Percentiles rank a stretch among this genome's conserved stretches.
phyloP scores from a whole-genome alignment of 2,888 invertebrate species.

The Cacoxenus indagator region DNA sequence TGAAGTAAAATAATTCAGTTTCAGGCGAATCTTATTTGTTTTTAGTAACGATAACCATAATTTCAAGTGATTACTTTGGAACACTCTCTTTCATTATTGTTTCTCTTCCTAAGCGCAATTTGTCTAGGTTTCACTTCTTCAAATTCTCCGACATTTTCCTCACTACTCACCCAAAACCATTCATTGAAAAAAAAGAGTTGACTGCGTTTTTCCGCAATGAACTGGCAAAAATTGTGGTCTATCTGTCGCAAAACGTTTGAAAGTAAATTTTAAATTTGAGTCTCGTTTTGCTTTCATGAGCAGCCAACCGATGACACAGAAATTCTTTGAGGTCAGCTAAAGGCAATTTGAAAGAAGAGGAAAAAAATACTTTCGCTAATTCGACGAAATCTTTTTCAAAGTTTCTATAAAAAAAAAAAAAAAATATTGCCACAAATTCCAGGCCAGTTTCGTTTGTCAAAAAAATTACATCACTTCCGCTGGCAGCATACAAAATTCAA shows the following conservation, averaged over 20 bases:
- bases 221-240: slow-evolving; percentile 2
- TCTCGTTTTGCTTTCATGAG: slow-evolving; percentile 56
- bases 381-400: not conserved
- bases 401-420: not conserved
- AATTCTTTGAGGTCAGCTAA: slow-evolving; percentile 16
- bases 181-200: not conserved
- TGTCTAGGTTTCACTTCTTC: not conserved
- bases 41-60: too few relatives aligned
- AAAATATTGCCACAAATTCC: not conserved
- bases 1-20: too few relatives aligned
- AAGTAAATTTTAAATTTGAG: slow-evolving; percentile 25
- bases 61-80: not conserved
- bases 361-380: slow-evolving; percentile 12
- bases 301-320: slow-evolving; percentile 9
- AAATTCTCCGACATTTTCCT: not conserved
- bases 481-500: slow-evolving; percentile 31
- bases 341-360: not conserved
- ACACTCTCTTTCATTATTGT: not conserved
- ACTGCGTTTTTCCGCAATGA: slow-evolving; percentile 10
- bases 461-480: slow-evolving; percentile 41
- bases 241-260: not conserved
- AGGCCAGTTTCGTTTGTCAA: not conserved
- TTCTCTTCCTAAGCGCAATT: not conserved
- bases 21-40: too few relatives aligned
- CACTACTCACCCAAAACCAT: not conserved